Evolutionary conservation across 92 coral and sea anemone species (phyloP).

Genomic region (Anthopleura xanthogrammica): DNA sequence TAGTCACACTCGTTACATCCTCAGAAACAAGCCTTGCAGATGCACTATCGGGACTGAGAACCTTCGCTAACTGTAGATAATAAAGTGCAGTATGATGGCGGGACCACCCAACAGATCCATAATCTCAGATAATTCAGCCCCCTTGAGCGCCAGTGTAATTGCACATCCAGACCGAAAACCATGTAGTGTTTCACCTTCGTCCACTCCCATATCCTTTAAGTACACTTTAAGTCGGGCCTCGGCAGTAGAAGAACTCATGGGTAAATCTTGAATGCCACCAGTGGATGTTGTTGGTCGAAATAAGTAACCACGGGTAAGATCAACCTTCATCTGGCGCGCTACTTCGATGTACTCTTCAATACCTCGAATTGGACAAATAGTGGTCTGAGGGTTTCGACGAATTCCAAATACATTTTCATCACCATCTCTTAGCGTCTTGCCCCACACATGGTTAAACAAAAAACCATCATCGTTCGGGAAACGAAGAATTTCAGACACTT

Average conservation of each 20-base stretch:
- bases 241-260: slow-evolving; percentile 21
- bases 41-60: no score
- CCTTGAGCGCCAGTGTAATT: neutral
- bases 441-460: slow-evolving; percentile 55
- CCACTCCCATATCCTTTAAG: slow-evolving; percentile 33
- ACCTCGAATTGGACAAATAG: slow-evolving; percentile 45
- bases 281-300: slow-evolving; percentile 30
- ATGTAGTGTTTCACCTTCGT: slow-evolving; percentile 36
- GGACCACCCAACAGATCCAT: no score
- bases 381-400: slow-evolving; percentile 32
- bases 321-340: slow-evolving; percentile 20
- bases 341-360: slow-evolving; percentile 39
- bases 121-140: no score
- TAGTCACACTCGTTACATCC: no score
- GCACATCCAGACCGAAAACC: slow-evolving; percentile 46
- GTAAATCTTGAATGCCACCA: neutral
- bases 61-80: no score
- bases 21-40: no score
- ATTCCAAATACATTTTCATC: slow-evolving; percentile 43
- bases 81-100: no score
- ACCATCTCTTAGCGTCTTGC: slow-evolving; percentile 48
- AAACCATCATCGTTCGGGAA: slow-evolving; percentile 49
- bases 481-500: slow-evolving; percentile 38
- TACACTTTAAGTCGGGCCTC: slow-evolving; percentile 38
- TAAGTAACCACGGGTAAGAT: slow-evolving; percentile 25